phyloP scores from a whole-genome alignment of 2,113 vertebrate genomes.

The Ammodramus savannarum region DNA sequence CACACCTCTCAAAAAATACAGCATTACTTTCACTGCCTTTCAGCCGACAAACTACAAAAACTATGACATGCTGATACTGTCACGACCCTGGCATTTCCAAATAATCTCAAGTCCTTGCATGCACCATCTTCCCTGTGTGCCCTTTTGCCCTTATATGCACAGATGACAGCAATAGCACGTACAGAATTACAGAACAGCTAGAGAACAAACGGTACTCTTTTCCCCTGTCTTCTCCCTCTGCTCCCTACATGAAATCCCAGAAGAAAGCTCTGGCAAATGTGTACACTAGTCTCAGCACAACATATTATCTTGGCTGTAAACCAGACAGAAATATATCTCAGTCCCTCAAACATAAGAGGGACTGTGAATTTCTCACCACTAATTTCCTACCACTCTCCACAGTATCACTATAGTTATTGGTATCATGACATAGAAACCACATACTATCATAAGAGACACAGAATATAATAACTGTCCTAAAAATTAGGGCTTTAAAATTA shows the following conservation, averaged over 20 bases:
- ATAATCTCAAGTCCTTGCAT: background rate
- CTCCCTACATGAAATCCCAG: background rate
- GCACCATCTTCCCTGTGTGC: background rate
- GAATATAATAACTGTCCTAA: background rate
- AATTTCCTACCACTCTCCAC: background rate
- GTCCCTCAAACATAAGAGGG: background rate
- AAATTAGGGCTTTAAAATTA: background rate
- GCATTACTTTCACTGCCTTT: background rate
- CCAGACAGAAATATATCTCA: background rate
- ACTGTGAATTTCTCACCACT: background rate
- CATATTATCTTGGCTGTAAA: background rate
- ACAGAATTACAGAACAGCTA: background rate
- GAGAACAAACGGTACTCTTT: background rate
- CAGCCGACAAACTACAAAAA: background rate
- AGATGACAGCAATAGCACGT: background rate
- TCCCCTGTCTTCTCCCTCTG: background rate
- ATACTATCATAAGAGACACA: background rate
- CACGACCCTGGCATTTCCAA: background rate
- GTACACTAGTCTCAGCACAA: background rate
- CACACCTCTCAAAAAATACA: background rate
- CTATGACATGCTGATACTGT: background rate
- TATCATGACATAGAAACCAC: background rate
- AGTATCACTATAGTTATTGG: background rate
- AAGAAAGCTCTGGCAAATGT: background rate
- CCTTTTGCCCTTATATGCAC: background rate